These are phyloP conservation scores for Sitophilus oryzae DNA, from an alignment of 1,140 invertebrate genomes.

Conservation along the genomic window DNA sequence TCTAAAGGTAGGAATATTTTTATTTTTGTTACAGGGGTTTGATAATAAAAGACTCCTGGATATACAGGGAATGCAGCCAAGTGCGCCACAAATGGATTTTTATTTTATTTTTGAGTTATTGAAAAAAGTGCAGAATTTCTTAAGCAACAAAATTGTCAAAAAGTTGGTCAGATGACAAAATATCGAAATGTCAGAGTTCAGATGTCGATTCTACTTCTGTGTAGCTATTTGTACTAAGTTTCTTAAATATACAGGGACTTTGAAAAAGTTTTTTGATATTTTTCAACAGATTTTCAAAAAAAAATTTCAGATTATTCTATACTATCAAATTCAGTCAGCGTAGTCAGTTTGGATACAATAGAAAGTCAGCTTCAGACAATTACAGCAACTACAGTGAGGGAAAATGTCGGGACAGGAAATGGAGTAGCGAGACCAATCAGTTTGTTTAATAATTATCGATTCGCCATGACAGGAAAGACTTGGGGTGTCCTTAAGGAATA, in stretches of 20 bases:
- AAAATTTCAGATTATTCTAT: constrained; percentile 27
- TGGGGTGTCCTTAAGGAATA: constrained; percentile 69
- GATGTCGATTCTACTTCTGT: no score
- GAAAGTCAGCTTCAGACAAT: constrained; percentile 42
- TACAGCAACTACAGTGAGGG: constrained; percentile 1
- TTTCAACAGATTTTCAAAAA: no score
- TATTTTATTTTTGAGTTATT: no score
- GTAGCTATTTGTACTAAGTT: neutral
- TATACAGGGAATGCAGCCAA: no score
- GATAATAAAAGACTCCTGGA: neutral
- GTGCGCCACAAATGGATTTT: no score
- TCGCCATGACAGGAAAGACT: constrained; percentile 74
- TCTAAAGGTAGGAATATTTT: constrained; percentile 11
- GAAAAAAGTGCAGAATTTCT: no score
- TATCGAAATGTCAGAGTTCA: neutral
- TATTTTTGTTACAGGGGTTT: neutral
- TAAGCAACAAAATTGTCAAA: no score
- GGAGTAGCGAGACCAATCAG: constrained; percentile 8
- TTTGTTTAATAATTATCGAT: constrained; percentile 51
- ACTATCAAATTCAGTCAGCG: constrained; percentile 48
- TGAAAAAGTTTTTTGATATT: no score
- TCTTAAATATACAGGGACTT: neutral
- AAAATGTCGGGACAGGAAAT: neutral
- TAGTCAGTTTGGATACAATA: constrained; percentile 55
- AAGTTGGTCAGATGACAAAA: no score